phyloP scores from a whole-genome alignment of 1,140 invertebrate genomes.

The Drosophila saltans region DNA sequence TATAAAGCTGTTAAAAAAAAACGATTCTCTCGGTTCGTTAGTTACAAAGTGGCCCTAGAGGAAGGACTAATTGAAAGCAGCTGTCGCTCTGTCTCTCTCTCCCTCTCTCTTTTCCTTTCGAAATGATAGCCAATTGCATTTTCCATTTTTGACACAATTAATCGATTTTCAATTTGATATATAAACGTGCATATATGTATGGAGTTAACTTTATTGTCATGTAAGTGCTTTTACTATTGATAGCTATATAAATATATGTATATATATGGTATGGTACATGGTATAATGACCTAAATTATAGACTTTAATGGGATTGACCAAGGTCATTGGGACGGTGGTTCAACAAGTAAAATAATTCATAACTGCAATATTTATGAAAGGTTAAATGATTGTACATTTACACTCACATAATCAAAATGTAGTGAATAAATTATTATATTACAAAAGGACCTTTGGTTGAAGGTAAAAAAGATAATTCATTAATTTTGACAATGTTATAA shows the following conservation, averaged over 20 bases:
- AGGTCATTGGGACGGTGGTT: slow-evolving; percentile 1
- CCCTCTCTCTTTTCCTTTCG: background rate
- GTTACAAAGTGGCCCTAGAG: background rate
- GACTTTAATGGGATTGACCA: background rate
- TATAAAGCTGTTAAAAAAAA: too few relatives aligned
- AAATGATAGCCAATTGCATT: background rate
- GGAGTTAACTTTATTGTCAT: background rate
- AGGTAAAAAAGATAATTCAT: too few relatives aligned
- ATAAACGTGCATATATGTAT: background rate
- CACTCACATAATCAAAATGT: background rate
- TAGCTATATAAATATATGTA: too few relatives aligned
- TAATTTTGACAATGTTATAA: too few relatives aligned
- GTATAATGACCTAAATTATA: background rate
- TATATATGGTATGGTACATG: too few relatives aligned
- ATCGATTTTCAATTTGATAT: background rate
- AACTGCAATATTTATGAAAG: background rate
- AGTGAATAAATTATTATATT: background rate
- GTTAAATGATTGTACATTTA: background rate
- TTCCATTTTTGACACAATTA: background rate
- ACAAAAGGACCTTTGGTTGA: too few relatives aligned
- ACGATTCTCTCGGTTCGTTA: too few relatives aligned
- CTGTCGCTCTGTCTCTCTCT: background rate
- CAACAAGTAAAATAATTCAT: background rate
- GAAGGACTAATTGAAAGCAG: background rate
- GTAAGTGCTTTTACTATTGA: background rate